Conservation (phyloP, 1,140 invertebrate genomes). For the Penaeus indicus region DNA sequence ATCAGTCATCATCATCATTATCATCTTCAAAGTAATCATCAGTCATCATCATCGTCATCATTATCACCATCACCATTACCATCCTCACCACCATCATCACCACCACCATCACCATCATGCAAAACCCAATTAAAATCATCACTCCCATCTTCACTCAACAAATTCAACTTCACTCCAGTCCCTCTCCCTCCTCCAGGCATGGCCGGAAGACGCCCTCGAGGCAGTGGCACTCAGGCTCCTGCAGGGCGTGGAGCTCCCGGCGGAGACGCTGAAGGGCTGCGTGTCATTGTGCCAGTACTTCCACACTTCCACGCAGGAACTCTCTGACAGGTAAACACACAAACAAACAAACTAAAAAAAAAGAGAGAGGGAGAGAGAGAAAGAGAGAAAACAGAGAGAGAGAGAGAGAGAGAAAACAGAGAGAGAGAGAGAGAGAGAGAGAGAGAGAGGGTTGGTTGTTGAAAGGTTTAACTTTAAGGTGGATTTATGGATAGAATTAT, state of each 20-base stretch:
- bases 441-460: no score
- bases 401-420: no score
- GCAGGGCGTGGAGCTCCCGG: conserved; percentile 85
- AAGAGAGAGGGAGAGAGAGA: no score
- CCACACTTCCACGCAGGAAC: conserved; percentile 84
- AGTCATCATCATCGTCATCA: no score
- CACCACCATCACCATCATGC: not conserved
- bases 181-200: conserved; percentile 75
- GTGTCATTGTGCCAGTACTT: conserved; percentile 93
- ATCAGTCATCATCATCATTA: not conserved
- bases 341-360: no score
- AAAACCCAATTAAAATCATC: not conserved
- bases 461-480: no score
- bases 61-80: not conserved
- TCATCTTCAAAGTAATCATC: not conserved
- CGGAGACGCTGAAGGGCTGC: conserved; percentile 78
- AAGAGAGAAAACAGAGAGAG: no score
- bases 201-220: conserved; percentile 93
- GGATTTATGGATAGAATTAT: no score
- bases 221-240: conserved; percentile 92
- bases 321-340: conserved; percentile 75
- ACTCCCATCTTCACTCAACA: not conserved
- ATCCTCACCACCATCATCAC: not conserved
- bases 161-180: not conserved
- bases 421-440: no score